phyloP scores from a whole-genome alignment of 2,113 vertebrate species.

The cattle (Bos taurus) region ARS-UCD2.0 NC_037330.1:111167001-111167500 shows the following conservation, averaged over 20 bases:
- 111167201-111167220: not conserved
- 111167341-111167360: not conserved
- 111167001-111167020: not conserved
- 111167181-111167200: not conserved
- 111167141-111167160: slow-evolving; percentile 1
- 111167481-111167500: too few relatives aligned
- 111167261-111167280: not conserved
- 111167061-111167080: not conserved
- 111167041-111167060: not conserved
- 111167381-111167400: too few relatives aligned
- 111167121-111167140: not conserved
- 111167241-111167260: not conserved
- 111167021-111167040: not conserved
- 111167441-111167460: too few relatives aligned
- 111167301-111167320: not conserved
- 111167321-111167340: not conserved
- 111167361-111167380: not conserved
- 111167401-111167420: too few relatives aligned
- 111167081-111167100: not conserved
- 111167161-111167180: not conserved
- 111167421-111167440: too few relatives aligned
- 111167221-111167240: not conserved
- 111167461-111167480: too few relatives aligned
- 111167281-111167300: not conserved
- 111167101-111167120: not conserved